Percentiles rank a stretch among this genome's conserved stretches.
Evolutionary conservation across 2,113 vertebrate genomes (phyloP).

Genomic region (Chrysemys picta): DNA sequence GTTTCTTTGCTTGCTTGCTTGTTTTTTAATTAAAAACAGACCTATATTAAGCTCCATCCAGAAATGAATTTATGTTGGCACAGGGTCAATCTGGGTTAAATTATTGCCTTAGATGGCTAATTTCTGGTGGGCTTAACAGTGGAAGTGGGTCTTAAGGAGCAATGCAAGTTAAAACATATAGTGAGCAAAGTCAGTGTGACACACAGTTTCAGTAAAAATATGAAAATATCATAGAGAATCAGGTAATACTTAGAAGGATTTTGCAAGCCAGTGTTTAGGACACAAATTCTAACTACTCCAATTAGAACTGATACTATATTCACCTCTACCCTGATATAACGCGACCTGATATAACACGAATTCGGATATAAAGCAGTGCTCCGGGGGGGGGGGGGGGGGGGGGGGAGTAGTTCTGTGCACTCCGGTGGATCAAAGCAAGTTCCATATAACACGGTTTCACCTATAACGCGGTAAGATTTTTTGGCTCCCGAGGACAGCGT

Average conservation of each 20-base stretch:
- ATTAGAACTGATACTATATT: not conserved
- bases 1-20: not conserved
- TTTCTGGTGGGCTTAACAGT: not conserved
- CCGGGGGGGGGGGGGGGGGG: no score
- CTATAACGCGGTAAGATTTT: no score
- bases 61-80: not conserved
- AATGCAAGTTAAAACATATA: not conserved
- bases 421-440: no score
- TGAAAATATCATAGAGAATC: not conserved
- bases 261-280: not conserved
- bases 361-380: no score
- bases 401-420: no score
- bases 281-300: not conserved
- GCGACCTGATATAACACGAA: no score
- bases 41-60: not conserved
- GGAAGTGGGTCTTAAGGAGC: not conserved
- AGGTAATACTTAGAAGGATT: not conserved
- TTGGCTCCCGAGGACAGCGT: no score
- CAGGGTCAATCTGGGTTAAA: not conserved
- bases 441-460: no score
- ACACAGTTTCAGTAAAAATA: not conserved
- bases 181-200: not conserved
- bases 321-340: no score
- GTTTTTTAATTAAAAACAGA: not conserved
- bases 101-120: not conserved